A percentile compares a stretch with the other conserved stretches of the same genome.
phyloP scores from a whole-genome alignment of 2,797 vertebrate species.

The Buceros bicornis region DNA sequence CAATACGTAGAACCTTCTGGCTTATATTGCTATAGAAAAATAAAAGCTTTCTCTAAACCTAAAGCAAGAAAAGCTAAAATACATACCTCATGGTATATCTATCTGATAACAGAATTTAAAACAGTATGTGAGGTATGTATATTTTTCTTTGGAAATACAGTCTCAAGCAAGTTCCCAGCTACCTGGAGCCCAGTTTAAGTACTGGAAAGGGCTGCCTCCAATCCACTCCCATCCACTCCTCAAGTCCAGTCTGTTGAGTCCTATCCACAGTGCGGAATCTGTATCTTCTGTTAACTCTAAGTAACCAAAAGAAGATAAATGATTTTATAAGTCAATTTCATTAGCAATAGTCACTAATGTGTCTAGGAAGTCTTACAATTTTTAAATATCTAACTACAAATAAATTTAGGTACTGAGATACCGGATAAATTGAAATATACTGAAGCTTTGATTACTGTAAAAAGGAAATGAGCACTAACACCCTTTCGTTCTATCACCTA shows the following conservation, averaged over 20 bases:
- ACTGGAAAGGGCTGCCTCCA: constrained; percentile 88
- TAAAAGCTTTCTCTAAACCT: not conserved
- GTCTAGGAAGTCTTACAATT: not conserved
- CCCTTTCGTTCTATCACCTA: not conserved
- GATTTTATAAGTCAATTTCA: not conserved
- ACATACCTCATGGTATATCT: not conserved
- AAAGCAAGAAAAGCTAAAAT: not conserved
- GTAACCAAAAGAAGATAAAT: not conserved
- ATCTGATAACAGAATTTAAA: not conserved
- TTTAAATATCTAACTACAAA: not conserved
- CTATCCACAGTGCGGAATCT: constrained; percentile 88
- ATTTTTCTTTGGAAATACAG: not conserved
- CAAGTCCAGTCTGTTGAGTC: constrained; percentile 90
- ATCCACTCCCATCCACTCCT: constrained; percentile 93
- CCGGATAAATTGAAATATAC: not conserved
- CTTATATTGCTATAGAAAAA: not conserved
- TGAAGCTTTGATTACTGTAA: not conserved
- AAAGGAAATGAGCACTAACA: not conserved
- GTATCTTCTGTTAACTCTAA: constrained; percentile 83
- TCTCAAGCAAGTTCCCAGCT: not conserved
- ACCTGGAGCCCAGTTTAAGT: constrained; percentile 96
- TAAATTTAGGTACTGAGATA: not conserved
- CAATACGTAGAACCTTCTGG: not conserved
- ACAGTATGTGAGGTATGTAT: not conserved
- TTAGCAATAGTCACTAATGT: not conserved